Percentiles rank a stretch among this genome's conserved stretches.
These are phyloP conservation scores for Astropecten irregularis DNA, from an alignment of 53 echinoderm and acorn worm genomes.

Conservation along the genomic window DNA sequence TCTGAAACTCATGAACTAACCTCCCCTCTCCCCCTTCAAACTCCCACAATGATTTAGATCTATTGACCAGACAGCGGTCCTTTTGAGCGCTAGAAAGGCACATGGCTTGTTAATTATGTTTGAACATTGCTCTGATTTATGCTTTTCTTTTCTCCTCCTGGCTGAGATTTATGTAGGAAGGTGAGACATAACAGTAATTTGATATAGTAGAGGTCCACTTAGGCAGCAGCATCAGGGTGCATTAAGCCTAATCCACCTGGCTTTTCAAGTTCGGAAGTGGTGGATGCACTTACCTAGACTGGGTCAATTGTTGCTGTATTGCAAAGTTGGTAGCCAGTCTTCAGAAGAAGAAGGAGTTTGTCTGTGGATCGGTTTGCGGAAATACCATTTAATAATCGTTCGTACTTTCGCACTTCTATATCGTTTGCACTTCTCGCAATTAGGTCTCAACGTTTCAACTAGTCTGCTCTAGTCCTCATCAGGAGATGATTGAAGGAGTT, in stretches of 20 bases:
- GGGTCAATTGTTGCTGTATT: background rate
- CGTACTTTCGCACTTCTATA: no score
- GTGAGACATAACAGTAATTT: conserved; percentile 15
- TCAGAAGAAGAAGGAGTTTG: background rate
- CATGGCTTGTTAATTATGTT: conserved; percentile 11
- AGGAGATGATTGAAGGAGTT: background rate
- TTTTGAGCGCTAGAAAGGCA: background rate
- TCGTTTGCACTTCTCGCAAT: no score
- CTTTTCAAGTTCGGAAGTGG: background rate
- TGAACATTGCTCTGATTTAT: background rate
- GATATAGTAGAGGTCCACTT: background rate
- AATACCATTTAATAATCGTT: no score
- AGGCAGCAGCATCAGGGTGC: background rate
- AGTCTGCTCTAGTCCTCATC: no score
- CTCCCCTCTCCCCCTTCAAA: no score
- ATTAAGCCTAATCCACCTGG: background rate
- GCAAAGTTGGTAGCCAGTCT: background rate
- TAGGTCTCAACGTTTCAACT: no score
- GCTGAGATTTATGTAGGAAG: background rate
- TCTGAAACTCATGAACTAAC: no score
- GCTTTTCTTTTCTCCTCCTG: background rate
- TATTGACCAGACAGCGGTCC: background rate
- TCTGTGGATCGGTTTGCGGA: no score
- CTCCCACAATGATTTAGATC: background rate
- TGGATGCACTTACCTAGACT: background rate